Conservation (phyloP, 2,113 vertebrate species). For the Manacus vitellinus region DNA sequence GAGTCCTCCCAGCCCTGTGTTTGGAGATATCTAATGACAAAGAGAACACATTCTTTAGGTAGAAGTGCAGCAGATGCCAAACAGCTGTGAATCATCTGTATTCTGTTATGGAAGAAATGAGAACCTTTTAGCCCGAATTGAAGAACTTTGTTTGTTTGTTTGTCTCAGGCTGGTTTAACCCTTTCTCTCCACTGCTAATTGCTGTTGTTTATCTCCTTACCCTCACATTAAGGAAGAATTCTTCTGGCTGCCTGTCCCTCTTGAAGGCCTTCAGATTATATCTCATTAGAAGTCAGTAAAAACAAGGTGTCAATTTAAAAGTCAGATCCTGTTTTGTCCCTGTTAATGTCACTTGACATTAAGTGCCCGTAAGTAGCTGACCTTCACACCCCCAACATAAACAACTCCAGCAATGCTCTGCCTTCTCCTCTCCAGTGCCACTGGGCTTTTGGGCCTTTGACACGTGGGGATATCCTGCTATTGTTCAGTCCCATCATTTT, state of each 20-base stretch:
- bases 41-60: not conserved
- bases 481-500: not conserved
- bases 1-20: not conserved
- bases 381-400: not conserved
- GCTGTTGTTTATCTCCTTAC: not conserved
- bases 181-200: not conserved
- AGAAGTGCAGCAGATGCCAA: slow-evolving; percentile 29
- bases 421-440: not conserved
- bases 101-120: not conserved
- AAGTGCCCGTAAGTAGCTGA: not conserved
- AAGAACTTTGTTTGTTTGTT: not conserved
- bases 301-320: not conserved
- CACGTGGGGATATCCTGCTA: not conserved
- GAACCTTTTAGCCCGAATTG: not conserved
- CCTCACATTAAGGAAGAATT: not conserved
- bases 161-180: slow-evolving; percentile 8
- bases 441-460: not conserved
- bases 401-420: not conserved
- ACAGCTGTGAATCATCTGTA: slow-evolving; percentile 55
- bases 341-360: not conserved
- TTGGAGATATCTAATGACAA: not conserved
- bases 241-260: not conserved
- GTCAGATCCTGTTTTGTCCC: not conserved
- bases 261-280: not conserved
- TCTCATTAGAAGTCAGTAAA: not conserved